Base-by-base conservation (phyloP, 2,113 vertebrate species). In the Triplophysa tibetana region DNA sequence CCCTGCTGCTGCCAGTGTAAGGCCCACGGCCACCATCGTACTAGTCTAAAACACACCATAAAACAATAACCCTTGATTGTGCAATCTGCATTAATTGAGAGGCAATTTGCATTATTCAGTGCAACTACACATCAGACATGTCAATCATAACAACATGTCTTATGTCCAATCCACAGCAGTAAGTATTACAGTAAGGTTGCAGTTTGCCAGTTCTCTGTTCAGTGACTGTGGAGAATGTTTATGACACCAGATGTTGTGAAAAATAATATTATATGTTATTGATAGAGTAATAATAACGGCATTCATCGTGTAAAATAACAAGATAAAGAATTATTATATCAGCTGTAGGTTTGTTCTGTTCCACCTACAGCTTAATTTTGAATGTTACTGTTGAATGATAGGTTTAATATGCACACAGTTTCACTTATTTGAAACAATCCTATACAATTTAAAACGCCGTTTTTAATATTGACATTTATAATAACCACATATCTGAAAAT, bases 1-100 rank as follows among this genome's bases (percentile, higher is more conserved):
- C 89, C 97, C 96, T 48, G 95, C 96, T 66, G 96, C 96, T 2
- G 98, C 96, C 70, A 98, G 88, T 84, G 94, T 93, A 88, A 99
- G 88, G 78, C 96, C 97, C 79, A 93, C 94, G 2, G 95, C 97
- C 90, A 96, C 94, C 93, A 96, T 74, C 3, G 95, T 94, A 78
- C 94, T 90, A 81, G 96, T 96, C 96, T 98, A 82, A 38, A 50
- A 78, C 26, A 83, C 43, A 58, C 19, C 19, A 79, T 11, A 73
- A 12, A 73, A 85, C 54, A 85, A 83, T 72, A 62, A 65, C 24
- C 54, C 67, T 23, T 82, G 76, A 81, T 85, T 81, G 33, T 11
- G 14, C 23, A 74, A 78, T 78, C 58, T 58, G 19, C 82, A 83
- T 80, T 74, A 65, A 74, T 67, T 19, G 9, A 52, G 17, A 64